A percentile compares a stretch with the other conserved stretches of the same genome.
Conservation (phyloP, 1,140 invertebrate species). For the Aphis craccivora region DNA sequence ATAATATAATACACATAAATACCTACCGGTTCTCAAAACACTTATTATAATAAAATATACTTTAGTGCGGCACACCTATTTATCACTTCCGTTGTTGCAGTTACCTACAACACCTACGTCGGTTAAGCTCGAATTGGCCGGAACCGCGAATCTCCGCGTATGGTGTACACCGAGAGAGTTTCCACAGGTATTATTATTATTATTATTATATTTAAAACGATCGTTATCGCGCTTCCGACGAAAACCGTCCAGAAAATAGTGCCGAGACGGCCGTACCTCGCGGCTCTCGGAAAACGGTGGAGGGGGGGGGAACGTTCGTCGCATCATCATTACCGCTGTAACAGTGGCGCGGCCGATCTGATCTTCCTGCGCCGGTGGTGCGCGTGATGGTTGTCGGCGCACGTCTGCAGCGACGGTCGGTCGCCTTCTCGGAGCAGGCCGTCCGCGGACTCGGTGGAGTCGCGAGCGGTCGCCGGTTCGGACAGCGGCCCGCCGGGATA, state of each 20-base stretch:
- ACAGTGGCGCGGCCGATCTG: conserved; percentile 6
- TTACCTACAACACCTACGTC: too few species aligned
- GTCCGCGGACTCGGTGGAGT: background rate
- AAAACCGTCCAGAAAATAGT: too few species aligned
- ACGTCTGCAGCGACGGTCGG: background rate
- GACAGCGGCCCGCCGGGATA: background rate
- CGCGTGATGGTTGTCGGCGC: background rate
- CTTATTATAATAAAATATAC: background rate
- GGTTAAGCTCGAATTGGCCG: too few species aligned
- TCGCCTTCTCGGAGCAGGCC: background rate
- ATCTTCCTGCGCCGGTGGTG: background rate
- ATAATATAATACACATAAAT: too few species aligned
- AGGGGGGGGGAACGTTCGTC: too few species aligned
- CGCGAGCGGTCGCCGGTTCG: background rate
- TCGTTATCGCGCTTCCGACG: too few species aligned
- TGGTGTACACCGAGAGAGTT: too few species aligned
- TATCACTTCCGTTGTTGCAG: background rate
- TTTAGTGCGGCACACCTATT: background rate
- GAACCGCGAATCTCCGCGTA: too few species aligned
- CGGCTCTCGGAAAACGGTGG: too few species aligned
- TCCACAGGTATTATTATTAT: too few species aligned
- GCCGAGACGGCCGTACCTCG: too few species aligned
- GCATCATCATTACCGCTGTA: conserved; percentile 20
- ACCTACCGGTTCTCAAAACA: background rate
- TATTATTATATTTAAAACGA: too few species aligned